These are phyloP conservation scores for Chrosomus eos DNA, from an alignment of 2,797 vertebrate genomes.

Conservation along the genomic window DNA sequence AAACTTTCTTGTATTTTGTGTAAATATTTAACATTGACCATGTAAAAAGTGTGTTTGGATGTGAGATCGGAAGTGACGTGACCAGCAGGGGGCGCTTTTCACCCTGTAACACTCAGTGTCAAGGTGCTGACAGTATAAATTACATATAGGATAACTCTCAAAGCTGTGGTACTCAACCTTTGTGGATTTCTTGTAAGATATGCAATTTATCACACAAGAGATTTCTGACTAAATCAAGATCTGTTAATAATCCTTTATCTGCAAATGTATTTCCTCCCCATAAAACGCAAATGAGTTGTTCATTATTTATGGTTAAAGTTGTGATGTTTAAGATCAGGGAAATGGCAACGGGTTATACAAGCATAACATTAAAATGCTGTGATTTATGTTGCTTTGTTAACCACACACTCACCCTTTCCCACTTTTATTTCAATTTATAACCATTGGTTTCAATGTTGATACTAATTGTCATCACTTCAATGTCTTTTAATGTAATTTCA, in stretches of 20 bases:
- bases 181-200: slow-evolving; percentile 8
- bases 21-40: neutral
- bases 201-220: slow-evolving; percentile 1
- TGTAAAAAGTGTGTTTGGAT: neutral
- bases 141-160: slow-evolving; percentile 13
- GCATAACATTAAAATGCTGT: neutral
- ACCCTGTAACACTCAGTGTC: neutral
- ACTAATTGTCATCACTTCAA: too few relatives aligned
- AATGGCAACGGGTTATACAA: neutral
- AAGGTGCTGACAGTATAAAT: slow-evolving; percentile 26
- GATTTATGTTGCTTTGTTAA: neutral
- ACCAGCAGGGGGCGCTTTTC: slow-evolving; percentile 23
- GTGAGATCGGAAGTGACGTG: neutral
- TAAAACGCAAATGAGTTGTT: neutral
- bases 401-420: neutral
- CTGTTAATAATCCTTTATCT: neutral
- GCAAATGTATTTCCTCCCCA: neutral
- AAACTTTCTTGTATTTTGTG: too few relatives aligned
- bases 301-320: neutral
- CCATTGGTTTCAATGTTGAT: neutral
- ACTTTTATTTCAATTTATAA: too few relatives aligned
- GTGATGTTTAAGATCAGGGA: neutral
- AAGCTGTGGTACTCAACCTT: slow-evolving; percentile 31
- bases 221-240: neutral
- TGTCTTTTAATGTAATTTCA: neutral